Conservation (phyloP, 2,113 vertebrate genomes). For the Tragelaphus imberbis region DNA sequence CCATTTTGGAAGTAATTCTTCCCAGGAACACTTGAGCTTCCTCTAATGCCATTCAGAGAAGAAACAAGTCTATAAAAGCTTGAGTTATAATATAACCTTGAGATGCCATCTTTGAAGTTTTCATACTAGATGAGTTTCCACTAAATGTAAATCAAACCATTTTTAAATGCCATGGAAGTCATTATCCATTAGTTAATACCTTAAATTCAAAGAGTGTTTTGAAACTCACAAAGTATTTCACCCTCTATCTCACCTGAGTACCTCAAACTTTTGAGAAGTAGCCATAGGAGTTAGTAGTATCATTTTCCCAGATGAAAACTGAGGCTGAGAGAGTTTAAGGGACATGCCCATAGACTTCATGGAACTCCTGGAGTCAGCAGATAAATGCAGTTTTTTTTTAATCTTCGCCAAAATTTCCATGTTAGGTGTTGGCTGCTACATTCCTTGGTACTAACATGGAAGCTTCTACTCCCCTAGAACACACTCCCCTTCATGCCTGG, state of each 20-base stretch:
- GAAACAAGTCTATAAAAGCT: not conserved
- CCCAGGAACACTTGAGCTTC: not conserved
- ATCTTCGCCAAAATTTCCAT: not conserved
- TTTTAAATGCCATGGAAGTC: not conserved
- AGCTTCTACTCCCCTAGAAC: not conserved
- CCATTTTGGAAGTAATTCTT: not conserved
- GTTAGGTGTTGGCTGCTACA: not conserved
- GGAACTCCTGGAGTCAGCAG: not conserved
- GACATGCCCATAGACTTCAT: not conserved
- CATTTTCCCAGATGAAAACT: not conserved
- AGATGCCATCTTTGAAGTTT: constrained; percentile 26
- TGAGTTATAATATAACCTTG: not conserved
- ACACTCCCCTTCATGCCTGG: not conserved
- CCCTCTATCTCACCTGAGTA: not conserved
- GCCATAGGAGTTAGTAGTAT: not conserved
- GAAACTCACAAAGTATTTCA: not conserved
- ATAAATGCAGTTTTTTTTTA: not conserved
- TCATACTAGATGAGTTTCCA: not conserved
- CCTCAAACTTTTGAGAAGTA: not conserved
- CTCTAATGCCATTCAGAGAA: not conserved
- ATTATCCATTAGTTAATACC: not conserved
- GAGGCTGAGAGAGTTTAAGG: not conserved
- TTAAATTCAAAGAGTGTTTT: not conserved
- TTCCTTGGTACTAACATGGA: not conserved
- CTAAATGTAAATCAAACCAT: constrained; percentile 5